A percentile compares a stretch with the other conserved stretches of the same genome.
These are phyloP conservation scores for Perognathus longimembris DNA, from an alignment of 2,113 vertebrate genomes.

Conservation along the genomic window DNA sequence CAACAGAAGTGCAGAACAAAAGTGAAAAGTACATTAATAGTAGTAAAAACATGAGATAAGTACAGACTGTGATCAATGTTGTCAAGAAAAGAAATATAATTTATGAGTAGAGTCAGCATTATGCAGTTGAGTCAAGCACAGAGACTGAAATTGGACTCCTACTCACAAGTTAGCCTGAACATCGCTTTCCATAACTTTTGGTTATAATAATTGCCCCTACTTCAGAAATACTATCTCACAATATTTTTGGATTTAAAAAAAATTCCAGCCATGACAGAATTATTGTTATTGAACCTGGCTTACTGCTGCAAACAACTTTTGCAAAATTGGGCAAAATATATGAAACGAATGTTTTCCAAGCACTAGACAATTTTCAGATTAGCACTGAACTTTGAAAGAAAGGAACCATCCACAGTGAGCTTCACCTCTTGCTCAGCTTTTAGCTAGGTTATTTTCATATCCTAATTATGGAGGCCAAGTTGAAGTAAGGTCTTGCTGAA, in stretches of 20 bases:
- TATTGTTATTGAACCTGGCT: neutral
- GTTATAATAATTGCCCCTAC: constrained; percentile 1
- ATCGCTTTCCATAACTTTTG: constrained; percentile 27
- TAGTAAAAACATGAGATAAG: constrained; percentile 27
- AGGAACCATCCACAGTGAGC: neutral
- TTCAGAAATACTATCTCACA: constrained; percentile 29
- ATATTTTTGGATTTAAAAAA: too few relatives aligned
- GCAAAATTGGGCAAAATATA: constrained; percentile 8
- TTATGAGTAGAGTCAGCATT: neutral
- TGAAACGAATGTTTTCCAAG: neutral
- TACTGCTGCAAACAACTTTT: neutral
- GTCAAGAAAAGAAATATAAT: constrained; percentile 34
- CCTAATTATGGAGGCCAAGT: neutral
- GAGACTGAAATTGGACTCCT: neutral
- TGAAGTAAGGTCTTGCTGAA: neutral
- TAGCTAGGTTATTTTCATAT: neutral
- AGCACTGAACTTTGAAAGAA: neutral
- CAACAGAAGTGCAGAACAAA: neutral
- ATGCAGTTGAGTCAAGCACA: neutral
- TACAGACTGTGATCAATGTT: neutral
- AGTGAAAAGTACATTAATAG: constrained; percentile 3
- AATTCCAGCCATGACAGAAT: constrained; percentile 2
- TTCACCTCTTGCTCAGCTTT: neutral
- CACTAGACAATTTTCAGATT: neutral
- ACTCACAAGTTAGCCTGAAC: neutral